Evolutionary conservation across 2,113 vertebrate species (phyloP), one percentile per base, ranked within the genome.

Genomic region (Grammomys dolichurus): DNA sequence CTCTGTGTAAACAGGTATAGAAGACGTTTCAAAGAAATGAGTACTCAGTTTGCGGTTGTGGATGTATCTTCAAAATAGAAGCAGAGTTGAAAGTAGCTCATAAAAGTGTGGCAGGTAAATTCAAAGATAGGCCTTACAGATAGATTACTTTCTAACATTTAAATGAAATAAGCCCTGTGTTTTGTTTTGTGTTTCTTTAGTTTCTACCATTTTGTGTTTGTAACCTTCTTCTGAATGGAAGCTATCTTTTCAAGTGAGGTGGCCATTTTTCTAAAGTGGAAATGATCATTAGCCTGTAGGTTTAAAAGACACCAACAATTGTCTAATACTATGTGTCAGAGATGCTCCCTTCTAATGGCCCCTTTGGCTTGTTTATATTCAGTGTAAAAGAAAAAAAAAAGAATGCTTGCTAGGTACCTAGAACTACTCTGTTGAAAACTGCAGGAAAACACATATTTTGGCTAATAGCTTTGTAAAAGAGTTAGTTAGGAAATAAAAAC

Each of bases 381-480:
- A 82, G 19, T 43, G 67, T 82, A 54, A 54, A 94, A n/a, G n/a
- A n/a, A 96, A 40, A 95, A 22, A 94, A 96, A 97, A 98, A 98
- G 98, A 33, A 93, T 92, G 87, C 94, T 97, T 95, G 95, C 95
- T 95, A 97, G 96, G 97, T 94, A 88, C 96, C 98, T 97, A 97
- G 46, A 26, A 80, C n/a, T 69, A 16, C 96, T 90, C 88, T 91
- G 72, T 88, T 97, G 95, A 93, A 96, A 98, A 96, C 93, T 90
- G 94, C 98, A 98, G 94, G 89, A 97, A 97, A 95, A 97, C 96
- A 97, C 96, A 48, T 60, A 97, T 97, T 98, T 95, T 86, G 90
- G 95, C 95, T 97, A 97, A 98, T 54, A 1, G n/a, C 90, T 77
- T 96, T 96, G 96, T 95, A 51, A 58, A 97, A 93, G 88, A 97